Base-by-base conservation (phyloP, 2,888 invertebrate genomes). In the Heteropelma amictum region DNA sequence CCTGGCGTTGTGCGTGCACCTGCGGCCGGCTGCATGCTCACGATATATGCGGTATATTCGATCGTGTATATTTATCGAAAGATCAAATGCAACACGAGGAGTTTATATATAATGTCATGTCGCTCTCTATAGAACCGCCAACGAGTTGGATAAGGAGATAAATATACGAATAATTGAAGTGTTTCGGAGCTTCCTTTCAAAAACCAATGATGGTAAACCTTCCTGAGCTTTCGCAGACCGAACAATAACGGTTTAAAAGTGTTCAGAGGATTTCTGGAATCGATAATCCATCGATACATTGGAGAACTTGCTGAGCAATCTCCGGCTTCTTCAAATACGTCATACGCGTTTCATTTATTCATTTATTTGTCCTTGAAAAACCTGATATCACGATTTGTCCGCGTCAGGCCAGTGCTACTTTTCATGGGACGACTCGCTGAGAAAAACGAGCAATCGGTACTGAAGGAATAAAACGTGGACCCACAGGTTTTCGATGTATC, bases 11-110 rank as follows among this genome's bases (percentile, higher is more conserved):
- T 23, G 40, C 35, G 80, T 82, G 83, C 86, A 87, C 85, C 86
- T 86, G 86, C 86, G 83, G 83, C 83, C 83, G 84, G 80, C 84
- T 85, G 85, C 85, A 79, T 80, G 76, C 70, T 81, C 78, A 60
- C 77, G 72, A 61, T 68, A 68, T 49, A 63, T 26, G 8, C 35
- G 28, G 14, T 65, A 17, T 38, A 19, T 56, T 40, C 40, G 42
- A 75, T 67, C 51, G 63, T 71, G 67, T 68, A 75, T 71, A 75
- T 67, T 68, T 67, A 75, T 75, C 71, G 71, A 58, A 71, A 63
- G 61, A 71, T 68, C 71, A 51, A 56, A 67, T 56, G 54, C 53
- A 68, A 75, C 71, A 42, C 67, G 49, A 58, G 68, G 49, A 51
- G 21, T 49, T 63, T 49, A 21, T 61, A 71, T 33, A 65, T 49